Evolutionary conservation across 2,797 vertebrate genomes (phyloP).

Genomic region (Siniperca obscura): DNA sequence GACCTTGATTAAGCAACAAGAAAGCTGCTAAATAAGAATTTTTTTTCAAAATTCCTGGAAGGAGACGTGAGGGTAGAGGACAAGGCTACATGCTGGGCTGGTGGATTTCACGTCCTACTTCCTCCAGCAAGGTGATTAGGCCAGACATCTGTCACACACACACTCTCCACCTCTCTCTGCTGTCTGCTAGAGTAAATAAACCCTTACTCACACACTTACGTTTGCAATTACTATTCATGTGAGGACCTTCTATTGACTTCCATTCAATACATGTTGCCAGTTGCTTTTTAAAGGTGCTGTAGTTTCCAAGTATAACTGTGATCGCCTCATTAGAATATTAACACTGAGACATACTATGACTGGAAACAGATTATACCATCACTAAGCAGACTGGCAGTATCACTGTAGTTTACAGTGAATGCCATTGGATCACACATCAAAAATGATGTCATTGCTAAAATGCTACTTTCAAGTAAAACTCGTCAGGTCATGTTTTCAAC

Average conservation of each 20-base stretch:
- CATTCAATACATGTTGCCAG: not conserved
- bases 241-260: slow-evolving; percentile 28
- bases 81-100: slow-evolving; percentile 63
- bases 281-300: not conserved
- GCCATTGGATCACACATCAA: not conserved
- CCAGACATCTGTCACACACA: slow-evolving; percentile 79
- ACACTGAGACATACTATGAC: not conserved
- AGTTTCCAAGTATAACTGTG: not conserved
- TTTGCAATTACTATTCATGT: slow-evolving; percentile 2
- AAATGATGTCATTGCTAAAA: not conserved
- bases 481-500: not conserved
- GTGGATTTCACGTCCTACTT: slow-evolving; percentile 86
- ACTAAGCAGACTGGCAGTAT: not conserved
- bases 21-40: slow-evolving; percentile 20
- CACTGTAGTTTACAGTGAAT: not conserved
- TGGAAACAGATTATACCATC: not conserved
- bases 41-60: slow-evolving; percentile 57
- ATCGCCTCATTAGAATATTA: not conserved
- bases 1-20: not conserved
- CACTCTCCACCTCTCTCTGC: slow-evolving; percentile 33
- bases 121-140: slow-evolving; percentile 83
- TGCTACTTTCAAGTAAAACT: not conserved
- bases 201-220: slow-evolving; percentile 24
- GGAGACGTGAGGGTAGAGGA: slow-evolving; percentile 55
- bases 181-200: slow-evolving; percentile 63